phyloP scores from a whole-genome alignment of 2,888 invertebrate species.

The Platycheirus rosarum region DNA sequence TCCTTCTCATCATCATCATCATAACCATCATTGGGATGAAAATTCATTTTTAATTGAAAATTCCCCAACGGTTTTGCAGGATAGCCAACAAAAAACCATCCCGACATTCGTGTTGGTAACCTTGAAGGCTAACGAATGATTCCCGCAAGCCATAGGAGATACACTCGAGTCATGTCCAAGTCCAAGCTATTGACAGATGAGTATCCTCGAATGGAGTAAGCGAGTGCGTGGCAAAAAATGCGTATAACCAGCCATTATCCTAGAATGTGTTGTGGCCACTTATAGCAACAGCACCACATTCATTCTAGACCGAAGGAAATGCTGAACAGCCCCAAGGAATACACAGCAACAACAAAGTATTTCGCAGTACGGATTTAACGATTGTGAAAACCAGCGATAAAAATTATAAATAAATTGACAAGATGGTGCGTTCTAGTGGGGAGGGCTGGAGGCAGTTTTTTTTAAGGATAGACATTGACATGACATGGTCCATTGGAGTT shows the following conservation, averaged over 20 bases:
- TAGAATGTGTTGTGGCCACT: slow-evolving; percentile 49
- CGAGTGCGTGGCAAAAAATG: slow-evolving; percentile 27
- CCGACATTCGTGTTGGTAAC: slow-evolving; percentile 40
- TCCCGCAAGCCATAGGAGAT: slow-evolving; percentile 10
- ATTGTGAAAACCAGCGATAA: slow-evolving; percentile 33
- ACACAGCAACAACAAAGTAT: slow-evolving; percentile 18
- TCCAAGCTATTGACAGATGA: slow-evolving; percentile 45
- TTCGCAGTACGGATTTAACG: slow-evolving; percentile 39
- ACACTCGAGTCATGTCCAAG: slow-evolving; percentile 8
- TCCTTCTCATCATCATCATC: slow-evolving; percentile 50
- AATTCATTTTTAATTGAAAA: slow-evolving; percentile 73
- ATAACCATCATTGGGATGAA: slow-evolving; percentile 56
- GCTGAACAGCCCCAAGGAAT: slow-evolving; percentile 37
- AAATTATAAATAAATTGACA: slow-evolving; percentile 44
- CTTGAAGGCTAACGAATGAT: slow-evolving; percentile 51
- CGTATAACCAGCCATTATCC: slow-evolving; percentile 49
- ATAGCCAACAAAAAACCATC: slow-evolving; percentile 1
- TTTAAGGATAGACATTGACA: not conserved
- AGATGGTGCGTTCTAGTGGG: slow-evolving; percentile 20
- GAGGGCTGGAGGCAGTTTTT: slow-evolving; percentile 2
- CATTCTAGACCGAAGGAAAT: slow-evolving; percentile 36
- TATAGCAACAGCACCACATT: slow-evolving; percentile 45
- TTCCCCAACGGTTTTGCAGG: slow-evolving; percentile 58
- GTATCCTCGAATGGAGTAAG: slow-evolving; percentile 26
- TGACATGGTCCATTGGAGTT: slow-evolving; percentile 1